Evolutionary conservation across 2,797 vertebrate species (phyloP).

Genomic region (Enteromius treurensis): DNA sequence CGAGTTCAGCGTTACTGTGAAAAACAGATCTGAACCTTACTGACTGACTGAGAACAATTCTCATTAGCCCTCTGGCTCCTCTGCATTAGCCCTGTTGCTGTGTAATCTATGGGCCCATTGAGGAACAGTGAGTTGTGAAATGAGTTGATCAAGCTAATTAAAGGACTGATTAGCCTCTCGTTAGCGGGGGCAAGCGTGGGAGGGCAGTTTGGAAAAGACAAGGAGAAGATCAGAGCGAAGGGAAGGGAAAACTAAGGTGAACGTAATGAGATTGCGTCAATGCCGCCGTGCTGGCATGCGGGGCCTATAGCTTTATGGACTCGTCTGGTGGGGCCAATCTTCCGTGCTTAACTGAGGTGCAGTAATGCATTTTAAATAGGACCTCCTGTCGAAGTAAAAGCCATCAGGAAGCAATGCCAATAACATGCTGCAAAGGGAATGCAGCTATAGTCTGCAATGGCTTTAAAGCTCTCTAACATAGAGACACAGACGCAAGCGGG

Average conservation of each 20-base stretch:
- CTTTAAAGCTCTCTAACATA: slow-evolving; percentile 40
- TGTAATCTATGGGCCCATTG: slow-evolving; percentile 51
- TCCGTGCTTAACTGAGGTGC: slow-evolving; percentile 53
- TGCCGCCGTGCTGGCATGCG: slow-evolving; percentile 2
- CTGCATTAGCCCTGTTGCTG: slow-evolving; percentile 54
- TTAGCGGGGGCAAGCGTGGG: slow-evolving; percentile 51
- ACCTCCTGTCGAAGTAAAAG: slow-evolving; percentile 49
- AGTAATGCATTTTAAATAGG: slow-evolving; percentile 60
- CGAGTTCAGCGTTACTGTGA: neutral
- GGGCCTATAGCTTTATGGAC: slow-evolving; percentile 49
- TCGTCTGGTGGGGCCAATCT: slow-evolving; percentile 49
- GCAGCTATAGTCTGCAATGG: slow-evolving; percentile 48
- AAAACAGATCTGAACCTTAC: slow-evolving; percentile 4
- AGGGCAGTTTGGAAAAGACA: slow-evolving; percentile 61
- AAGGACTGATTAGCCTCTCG: slow-evolving; percentile 66
- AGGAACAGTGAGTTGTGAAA: slow-evolving; percentile 61
- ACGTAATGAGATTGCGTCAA: slow-evolving; percentile 28
- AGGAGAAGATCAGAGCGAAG: slow-evolving; percentile 28
- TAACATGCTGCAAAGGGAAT: slow-evolving; percentile 49
- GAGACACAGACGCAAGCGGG: neutral
- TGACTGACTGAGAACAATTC: slow-evolving; percentile 26
- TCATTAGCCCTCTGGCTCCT: slow-evolving; percentile 43
- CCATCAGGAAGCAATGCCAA: slow-evolving; percentile 47
- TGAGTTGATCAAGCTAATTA: slow-evolving; percentile 68
- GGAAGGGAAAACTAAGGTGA: slow-evolving; percentile 40